Base-by-base conservation (phyloP, 2,888 invertebrate species). In the Callyntrura sp. region DNA sequence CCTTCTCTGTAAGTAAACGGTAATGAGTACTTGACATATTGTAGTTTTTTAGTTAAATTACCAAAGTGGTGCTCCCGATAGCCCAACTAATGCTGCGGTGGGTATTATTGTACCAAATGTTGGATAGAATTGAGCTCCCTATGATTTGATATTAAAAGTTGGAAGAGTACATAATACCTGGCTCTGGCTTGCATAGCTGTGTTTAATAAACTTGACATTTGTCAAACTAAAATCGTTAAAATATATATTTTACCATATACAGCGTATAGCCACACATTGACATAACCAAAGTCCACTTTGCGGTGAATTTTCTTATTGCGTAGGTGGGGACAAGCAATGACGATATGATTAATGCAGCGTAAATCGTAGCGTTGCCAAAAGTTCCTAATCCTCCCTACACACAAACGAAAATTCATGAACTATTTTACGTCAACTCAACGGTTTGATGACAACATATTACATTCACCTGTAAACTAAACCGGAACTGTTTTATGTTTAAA, bases 281-380 rank as follows among this genome's bases (percentile, higher is more conserved):
- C 89, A 97, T 94, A 93, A 98, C 98, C 85, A 99, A 96, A 12
- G 99, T 98, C 98, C 98, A 98, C 95, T 99, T 99, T 92, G 98
- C 98, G 88, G 98, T 98, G 94, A 99, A 96, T 94, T 97, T 96
- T 35, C 35, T 35, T 35, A 35, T 35, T 6, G 35, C 35, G 35
- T 35, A 35, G 6, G 35, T 35, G 2, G 35, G 35, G 99, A 98
- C 95, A 99, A 97, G 95, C 95, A 99, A 97, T 95, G 92, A 92
- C 89, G 99, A 99, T 17, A 99, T 96, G 85, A 99, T 98, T 91
- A 99, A 96, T 8, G 98, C 97, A 45, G 97, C 98, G 95, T 99
- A 99, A 93, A 99, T 97, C 62, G 98, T 97, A 94, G 98, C 97
- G 88, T 98, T 95, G 3, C 98, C 98, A 2, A 97, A 97, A 0